A percentile compares a stretch with the other conserved stretches of the same genome.
phyloP scores from a whole-genome alignment of 2,113 vertebrate species.

The Colinus virginianus region DNA sequence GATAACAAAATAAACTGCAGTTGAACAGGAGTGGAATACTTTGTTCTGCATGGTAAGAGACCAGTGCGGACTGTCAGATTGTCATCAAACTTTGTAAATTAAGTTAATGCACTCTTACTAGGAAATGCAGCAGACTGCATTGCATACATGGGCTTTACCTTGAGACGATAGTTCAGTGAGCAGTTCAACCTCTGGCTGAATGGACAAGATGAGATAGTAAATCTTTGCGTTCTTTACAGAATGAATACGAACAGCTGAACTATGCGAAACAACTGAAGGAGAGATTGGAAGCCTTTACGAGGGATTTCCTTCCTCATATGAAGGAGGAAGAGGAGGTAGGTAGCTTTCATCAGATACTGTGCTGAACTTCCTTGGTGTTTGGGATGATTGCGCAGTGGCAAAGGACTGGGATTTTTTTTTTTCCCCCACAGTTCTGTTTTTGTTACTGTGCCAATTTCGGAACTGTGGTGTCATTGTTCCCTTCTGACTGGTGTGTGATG shows the following conservation, averaged over 20 bases:
- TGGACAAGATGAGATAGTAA: neutral
- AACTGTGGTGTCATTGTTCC: neutral
- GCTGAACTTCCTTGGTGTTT: neutral
- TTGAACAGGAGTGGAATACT: neutral
- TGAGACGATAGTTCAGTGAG: neutral
- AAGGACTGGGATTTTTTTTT: neutral
- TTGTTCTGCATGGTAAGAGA: neutral
- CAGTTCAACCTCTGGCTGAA: neutral
- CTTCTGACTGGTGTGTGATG: neutral
- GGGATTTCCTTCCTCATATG: slow-evolving; percentile 99
- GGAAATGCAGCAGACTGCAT: neutral
- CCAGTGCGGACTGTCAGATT: neutral
- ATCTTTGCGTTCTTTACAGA: slow-evolving; percentile 77
- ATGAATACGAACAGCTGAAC: slow-evolving; percentile 96
- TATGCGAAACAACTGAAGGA: slow-evolving; percentile 97
- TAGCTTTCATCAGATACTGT: neutral
- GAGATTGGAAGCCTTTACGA: slow-evolving; percentile 94
- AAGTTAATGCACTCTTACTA: fast-evolving
- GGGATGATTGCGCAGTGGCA: neutral
- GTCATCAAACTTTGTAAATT: neutral
- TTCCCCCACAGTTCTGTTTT: neutral
- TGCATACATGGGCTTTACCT: neutral
- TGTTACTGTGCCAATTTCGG: neutral
- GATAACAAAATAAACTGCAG: neutral
- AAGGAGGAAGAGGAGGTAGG: slow-evolving; percentile 98